These are phyloP conservation scores for Catostylus mosaicus DNA, from an alignment of 30 jellyfish, hydroid and myxozoan genomes.

Conservation along the genomic window DNA sequence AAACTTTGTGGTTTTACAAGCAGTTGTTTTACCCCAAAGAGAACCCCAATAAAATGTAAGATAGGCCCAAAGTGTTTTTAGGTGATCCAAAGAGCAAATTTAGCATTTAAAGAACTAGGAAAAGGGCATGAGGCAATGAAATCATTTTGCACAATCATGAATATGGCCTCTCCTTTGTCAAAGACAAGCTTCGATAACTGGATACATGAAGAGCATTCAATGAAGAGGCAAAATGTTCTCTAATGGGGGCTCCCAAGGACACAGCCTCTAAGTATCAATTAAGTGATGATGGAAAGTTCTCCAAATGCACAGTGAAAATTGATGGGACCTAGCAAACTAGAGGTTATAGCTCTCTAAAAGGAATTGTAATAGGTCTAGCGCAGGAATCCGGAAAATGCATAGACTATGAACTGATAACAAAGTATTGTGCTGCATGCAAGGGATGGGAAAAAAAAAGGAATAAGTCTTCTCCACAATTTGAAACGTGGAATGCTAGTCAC, in stretches of 20 bases:
- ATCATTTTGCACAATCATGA: neutral
- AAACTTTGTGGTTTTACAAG: neutral
- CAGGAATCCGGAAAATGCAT: no score
- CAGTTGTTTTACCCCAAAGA: neutral
- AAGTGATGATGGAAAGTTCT: neutral
- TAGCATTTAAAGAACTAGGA: no score
- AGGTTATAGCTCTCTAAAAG: neutral
- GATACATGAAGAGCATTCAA: neutral
- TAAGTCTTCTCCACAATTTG: neutral
- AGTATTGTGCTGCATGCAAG: neutral
- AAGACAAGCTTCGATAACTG: neutral
- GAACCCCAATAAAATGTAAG: no score
- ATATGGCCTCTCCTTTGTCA: neutral
- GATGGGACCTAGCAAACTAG: slow-evolving; percentile 2
- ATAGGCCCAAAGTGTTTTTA: no score
- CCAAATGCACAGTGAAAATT: neutral
- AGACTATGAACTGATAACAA: neutral
- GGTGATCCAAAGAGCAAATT: no score
- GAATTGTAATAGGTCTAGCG: neutral
- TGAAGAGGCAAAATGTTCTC: neutral
- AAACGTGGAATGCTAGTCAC: neutral
- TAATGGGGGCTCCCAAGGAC: neutral
- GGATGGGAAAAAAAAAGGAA: neutral
- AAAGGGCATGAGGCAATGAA: no score
- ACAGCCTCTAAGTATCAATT: neutral